These are phyloP conservation scores for Galerucella calmariensis DNA, from an alignment of 2,888 invertebrate species.

Conservation along the genomic window DNA sequence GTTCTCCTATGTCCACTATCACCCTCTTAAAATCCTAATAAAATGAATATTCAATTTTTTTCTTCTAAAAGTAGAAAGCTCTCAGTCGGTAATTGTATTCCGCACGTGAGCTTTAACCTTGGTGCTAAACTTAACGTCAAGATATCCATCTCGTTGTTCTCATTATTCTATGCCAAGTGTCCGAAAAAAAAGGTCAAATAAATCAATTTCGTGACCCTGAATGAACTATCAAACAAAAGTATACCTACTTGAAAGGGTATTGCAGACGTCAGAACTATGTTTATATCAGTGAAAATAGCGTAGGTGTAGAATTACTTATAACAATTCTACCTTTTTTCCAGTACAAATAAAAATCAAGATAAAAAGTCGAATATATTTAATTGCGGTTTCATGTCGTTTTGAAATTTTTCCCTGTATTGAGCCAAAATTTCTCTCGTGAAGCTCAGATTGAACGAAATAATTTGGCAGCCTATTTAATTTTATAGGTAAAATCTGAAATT, in stretches of 20 bases:
- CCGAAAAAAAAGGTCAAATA: constrained; percentile 25
- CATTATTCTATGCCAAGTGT: constrained; percentile 31
- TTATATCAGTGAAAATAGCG: background rate
- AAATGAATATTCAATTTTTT: constrained; percentile 25
- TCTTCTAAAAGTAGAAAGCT: constrained; percentile 16
- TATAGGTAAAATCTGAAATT: too few relatives aligned
- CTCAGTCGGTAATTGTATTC: constrained; percentile 34
- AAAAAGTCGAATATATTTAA: too few relatives aligned
- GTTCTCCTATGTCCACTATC: background rate
- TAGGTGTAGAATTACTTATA: too few relatives aligned
- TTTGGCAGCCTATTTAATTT: too few relatives aligned
- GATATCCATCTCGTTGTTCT: constrained; percentile 38
- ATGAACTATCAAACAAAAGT: background rate
- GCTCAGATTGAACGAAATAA: too few relatives aligned
- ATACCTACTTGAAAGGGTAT: background rate
- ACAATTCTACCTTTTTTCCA: too few relatives aligned
- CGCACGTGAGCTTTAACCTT: constrained; percentile 46
- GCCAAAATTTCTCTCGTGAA: too few relatives aligned
- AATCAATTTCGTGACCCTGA: constrained; percentile 25
- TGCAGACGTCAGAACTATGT: background rate
- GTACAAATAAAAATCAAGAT: too few relatives aligned
- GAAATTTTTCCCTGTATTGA: too few relatives aligned
- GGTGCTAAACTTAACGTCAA: constrained; percentile 38
- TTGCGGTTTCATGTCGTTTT: too few relatives aligned
- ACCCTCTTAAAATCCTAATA: constrained; percentile 3